phyloP scores from a whole-genome alignment of 2,888 invertebrate genomes.

The Urechis unicinctus region DNA sequence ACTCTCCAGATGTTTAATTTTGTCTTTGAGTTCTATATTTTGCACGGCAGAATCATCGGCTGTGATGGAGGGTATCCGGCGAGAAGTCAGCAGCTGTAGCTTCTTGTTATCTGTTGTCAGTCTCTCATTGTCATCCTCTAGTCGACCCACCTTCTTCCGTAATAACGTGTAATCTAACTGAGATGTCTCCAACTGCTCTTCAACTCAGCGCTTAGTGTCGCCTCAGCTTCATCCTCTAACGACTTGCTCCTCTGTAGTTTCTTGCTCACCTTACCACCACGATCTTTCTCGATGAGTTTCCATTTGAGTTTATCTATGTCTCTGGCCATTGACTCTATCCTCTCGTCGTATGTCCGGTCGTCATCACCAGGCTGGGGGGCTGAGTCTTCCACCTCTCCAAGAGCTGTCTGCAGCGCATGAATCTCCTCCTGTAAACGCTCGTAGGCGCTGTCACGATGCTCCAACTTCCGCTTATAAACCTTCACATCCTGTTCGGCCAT shows the following conservation, averaged over 20 bases:
- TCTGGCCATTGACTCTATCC: constrained; percentile 57
- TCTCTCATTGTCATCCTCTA: constrained; percentile 73
- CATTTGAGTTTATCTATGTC: constrained; percentile 69
- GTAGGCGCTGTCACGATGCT: constrained; percentile 64
- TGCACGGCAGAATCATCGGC: constrained; percentile 36
- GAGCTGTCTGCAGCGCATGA: background rate
- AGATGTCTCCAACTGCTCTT: constrained; percentile 68
- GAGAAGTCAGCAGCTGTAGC: constrained; percentile 55
- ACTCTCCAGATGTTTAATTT: constrained; percentile 60
- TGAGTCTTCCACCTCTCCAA: background rate
- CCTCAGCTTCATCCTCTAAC: constrained; percentile 37
- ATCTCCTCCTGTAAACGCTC: constrained; percentile 12
- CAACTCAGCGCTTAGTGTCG: constrained; percentile 57
- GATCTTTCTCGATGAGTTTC: constrained; percentile 70
- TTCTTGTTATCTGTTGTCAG: constrained; percentile 68
- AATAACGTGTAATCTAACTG: constrained; percentile 71
- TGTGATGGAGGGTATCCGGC: constrained; percentile 13
- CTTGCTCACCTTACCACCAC: constrained; percentile 45
- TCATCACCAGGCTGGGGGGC: constrained; percentile 2
- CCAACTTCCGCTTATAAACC: constrained; percentile 68
- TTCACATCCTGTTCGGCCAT: constrained; percentile 79
- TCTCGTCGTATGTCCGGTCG: constrained; percentile 57
- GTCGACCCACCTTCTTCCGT: constrained; percentile 55
- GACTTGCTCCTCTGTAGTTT: constrained; percentile 40
- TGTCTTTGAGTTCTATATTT: constrained; percentile 57